These are phyloP conservation scores for Diabrotica virgifera DNA, from an alignment of 1,140 invertebrate genomes.

Conservation along the genomic window DNA sequence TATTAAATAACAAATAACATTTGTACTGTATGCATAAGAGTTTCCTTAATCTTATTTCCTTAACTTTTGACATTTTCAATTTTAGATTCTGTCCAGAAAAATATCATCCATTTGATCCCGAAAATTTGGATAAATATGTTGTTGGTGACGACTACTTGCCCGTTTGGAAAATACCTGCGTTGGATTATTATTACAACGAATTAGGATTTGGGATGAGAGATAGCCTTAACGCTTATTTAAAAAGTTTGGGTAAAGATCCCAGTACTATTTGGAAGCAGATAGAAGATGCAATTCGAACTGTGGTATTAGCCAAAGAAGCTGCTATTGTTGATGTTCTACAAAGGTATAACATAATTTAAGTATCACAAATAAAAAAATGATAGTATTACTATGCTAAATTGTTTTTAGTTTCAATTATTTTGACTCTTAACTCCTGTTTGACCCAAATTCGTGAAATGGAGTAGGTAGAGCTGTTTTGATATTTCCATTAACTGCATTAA, in stretches of 20 bases:
- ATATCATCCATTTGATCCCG: constrained; percentile 88
- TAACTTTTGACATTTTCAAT: constrained; percentile 9
- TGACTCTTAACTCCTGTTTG: too few species aligned
- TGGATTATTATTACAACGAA: constrained; percentile 73
- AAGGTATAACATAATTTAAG: neutral
- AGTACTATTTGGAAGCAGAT: constrained; percentile 78
- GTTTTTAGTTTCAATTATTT: too few species aligned
- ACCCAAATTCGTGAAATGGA: too few species aligned
- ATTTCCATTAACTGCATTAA: too few species aligned
- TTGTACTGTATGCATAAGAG: too few species aligned
- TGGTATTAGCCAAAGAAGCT: constrained; percentile 74
- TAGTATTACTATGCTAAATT: neutral
- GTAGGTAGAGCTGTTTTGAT: too few species aligned
- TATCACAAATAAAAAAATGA: neutral
- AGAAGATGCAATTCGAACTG: constrained; percentile 70
- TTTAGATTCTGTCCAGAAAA: constrained; percentile 86
- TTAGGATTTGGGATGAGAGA: constrained; percentile 84
- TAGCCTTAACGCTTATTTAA: constrained; percentile 79
- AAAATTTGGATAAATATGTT: constrained; percentile 85
- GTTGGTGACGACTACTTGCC: constrained; percentile 93
- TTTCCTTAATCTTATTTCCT: too few species aligned
- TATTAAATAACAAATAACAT: too few species aligned
- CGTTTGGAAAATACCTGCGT: constrained; percentile 87
- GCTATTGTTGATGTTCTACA: constrained; percentile 53
- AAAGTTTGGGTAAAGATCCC: constrained; percentile 67